Conservation (phyloP, 1,140 invertebrate species). For the Campoletis sonorensis region DNA sequence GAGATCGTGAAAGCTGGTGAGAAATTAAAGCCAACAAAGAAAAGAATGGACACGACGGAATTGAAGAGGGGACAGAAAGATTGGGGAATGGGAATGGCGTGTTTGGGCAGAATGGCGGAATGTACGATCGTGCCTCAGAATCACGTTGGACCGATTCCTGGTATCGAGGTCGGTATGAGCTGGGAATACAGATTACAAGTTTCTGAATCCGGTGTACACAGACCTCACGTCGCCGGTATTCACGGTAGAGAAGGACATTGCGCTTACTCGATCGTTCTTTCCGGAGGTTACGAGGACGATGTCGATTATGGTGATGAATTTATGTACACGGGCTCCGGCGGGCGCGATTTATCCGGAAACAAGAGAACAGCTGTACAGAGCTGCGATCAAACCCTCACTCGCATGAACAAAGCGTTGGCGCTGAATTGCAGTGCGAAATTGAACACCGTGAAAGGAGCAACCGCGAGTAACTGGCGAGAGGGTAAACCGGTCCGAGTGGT, state of each 20-base stretch:
- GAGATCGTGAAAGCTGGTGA: constrained; percentile 88
- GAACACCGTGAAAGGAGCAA: constrained; percentile 81
- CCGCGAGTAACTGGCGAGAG: constrained; percentile 83
- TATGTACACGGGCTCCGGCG: constrained; percentile 90
- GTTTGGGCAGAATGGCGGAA: constrained; percentile 83
- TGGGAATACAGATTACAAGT: constrained; percentile 92
- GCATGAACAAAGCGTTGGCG: constrained; percentile 87
- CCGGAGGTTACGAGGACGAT: constrained; percentile 93
- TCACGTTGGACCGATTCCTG: constrained; percentile 90
- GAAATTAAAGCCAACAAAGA: constrained; percentile 80
- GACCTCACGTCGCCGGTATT: constrained; percentile 91
- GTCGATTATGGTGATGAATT: constrained; percentile 90
- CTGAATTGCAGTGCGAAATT: constrained; percentile 85
- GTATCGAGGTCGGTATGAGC: constrained; percentile 89
- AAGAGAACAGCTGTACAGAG: constrained; percentile 89
- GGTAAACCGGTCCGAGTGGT: constrained; percentile 88
- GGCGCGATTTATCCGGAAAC: constrained; percentile 87
- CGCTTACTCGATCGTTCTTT: constrained; percentile 90
- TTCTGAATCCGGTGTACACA: constrained; percentile 89
- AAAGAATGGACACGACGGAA: constrained; percentile 78
- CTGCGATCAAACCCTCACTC: constrained; percentile 86
- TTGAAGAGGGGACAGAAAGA: constrained; percentile 77
- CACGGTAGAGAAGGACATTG: constrained; percentile 88
- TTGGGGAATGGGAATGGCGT: constrained; percentile 93
- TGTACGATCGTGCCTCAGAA: constrained; percentile 85